phyloP scores from a whole-genome alignment of 2,888 invertebrate species.

The Hydrotaea diabolus region DNA sequence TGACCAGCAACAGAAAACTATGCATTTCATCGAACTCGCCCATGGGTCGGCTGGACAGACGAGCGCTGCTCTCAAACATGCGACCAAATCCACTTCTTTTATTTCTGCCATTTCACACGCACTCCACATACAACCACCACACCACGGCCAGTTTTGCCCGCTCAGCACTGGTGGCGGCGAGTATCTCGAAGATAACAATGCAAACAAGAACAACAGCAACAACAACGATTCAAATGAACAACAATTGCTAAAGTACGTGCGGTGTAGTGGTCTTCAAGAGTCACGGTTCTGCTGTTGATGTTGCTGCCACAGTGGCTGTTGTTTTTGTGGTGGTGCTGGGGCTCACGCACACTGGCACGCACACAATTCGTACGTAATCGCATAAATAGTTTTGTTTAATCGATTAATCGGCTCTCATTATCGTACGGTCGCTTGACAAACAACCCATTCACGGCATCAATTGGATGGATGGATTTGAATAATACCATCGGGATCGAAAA shows the following conservation, averaged over 20 bases:
- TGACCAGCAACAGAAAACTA: background rate
- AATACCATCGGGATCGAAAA: no score
- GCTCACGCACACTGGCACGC: background rate
- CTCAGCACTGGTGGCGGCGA: background rate
- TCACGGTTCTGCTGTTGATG: no score
- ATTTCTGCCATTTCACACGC: background rate
- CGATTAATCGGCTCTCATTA: conserved; percentile 5
- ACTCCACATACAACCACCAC: background rate
- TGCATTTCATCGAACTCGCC: conserved; percentile 27
- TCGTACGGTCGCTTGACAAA: background rate
- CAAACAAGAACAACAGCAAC: conserved; percentile 12
- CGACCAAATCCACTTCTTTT: conserved; percentile 9
- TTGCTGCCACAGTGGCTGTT: background rate
- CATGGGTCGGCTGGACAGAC: background rate
- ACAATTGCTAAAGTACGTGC: conserved; percentile 12
- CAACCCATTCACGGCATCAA: no score
- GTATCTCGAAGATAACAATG: conserved; percentile 13
- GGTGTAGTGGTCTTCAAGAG: background rate
- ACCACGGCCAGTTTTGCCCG: background rate
- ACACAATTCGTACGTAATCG: conserved; percentile 9
- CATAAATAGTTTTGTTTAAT: conserved; percentile 18
- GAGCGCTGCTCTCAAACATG: conserved; percentile 8
- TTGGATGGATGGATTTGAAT: no score
- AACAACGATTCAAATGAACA: conserved; percentile 6
- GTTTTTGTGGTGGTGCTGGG: background rate